A percentile compares a stretch with the other conserved stretches of the same genome.
Conservation (phyloP, 2,888 invertebrate species). For the Beris chalybata region DNA sequence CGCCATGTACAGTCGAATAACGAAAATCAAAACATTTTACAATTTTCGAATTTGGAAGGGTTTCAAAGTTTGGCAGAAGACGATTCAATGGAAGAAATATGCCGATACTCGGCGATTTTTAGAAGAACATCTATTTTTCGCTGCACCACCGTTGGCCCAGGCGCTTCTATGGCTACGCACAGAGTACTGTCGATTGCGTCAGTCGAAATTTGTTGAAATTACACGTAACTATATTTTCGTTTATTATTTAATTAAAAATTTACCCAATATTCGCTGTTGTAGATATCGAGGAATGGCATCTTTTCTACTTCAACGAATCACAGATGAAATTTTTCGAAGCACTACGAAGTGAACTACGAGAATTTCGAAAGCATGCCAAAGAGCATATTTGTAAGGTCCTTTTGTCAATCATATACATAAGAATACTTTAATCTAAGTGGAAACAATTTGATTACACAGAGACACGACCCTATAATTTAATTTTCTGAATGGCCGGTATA, state of each 20-base stretch:
- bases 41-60: slow-evolving; percentile 76
- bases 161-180: slow-evolving; percentile 72
- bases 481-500: too few relatives aligned
- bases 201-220: slow-evolving; percentile 65
- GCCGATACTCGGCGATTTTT: slow-evolving; percentile 62
- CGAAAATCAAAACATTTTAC: slow-evolving; percentile 70
- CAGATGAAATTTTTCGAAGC: slow-evolving; percentile 59
- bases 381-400: slow-evolving; percentile 61
- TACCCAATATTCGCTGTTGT: slow-evolving; percentile 14
- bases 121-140: slow-evolving; percentile 70
- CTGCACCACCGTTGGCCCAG: slow-evolving; percentile 70
- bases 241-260: background rate
- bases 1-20: slow-evolving; percentile 75
- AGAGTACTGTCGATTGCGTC: slow-evolving; percentile 67
- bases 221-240: slow-evolving; percentile 47
- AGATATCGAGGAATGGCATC: slow-evolving; percentile 58
- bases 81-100: slow-evolving; percentile 71
- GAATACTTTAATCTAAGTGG: too few relatives aligned
- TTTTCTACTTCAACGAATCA: slow-evolving; percentile 72
- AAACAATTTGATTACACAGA: too few relatives aligned
- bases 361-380: slow-evolving; percentile 60
- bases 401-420: slow-evolving; percentile 50
- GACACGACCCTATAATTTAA: too few relatives aligned
- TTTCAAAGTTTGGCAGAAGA: slow-evolving; percentile 78
- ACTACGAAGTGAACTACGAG: slow-evolving; percentile 52